Conservation (phyloP, 2,888 invertebrate species). For the Cetonia aurata region DNA sequence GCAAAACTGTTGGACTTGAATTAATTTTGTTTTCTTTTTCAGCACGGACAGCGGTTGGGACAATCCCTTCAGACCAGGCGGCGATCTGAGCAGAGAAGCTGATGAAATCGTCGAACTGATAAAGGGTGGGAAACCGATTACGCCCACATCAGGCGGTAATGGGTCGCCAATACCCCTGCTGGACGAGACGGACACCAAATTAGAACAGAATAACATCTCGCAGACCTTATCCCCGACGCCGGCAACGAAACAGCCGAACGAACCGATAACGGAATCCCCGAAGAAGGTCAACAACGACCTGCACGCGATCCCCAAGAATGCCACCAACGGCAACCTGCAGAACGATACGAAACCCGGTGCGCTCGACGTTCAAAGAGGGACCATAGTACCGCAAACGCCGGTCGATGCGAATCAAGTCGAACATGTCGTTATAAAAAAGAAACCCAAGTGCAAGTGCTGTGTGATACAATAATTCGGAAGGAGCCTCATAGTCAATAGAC, state of each 20-base stretch:
- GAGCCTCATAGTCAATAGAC: slow-evolving; percentile 56
- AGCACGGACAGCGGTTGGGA: slow-evolving; percentile 98
- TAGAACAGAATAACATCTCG: slow-evolving; percentile 44
- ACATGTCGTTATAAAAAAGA: slow-evolving; percentile 94
- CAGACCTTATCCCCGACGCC: slow-evolving; percentile 50
- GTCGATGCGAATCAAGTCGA: slow-evolving; percentile 82
- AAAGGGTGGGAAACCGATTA: slow-evolving; percentile 90
- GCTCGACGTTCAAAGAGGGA: slow-evolving; percentile 79
- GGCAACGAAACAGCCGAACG: slow-evolving; percentile 44
- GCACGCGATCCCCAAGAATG: slow-evolving; percentile 56
- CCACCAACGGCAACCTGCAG: slow-evolving; percentile 62
- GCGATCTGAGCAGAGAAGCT: slow-evolving; percentile 93
- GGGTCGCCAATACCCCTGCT: slow-evolving; percentile 69
- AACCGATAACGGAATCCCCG: slow-evolving; percentile 65
- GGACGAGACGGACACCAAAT: slow-evolving; percentile 67
- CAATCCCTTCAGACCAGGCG: slow-evolving; percentile 97
- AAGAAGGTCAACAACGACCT: slow-evolving; percentile 54
- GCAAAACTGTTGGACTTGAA: not conserved
- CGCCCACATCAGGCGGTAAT: slow-evolving; percentile 74
- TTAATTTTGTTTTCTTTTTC: slow-evolving; percentile 60
- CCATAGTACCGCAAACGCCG: slow-evolving; percentile 81
- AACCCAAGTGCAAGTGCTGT: slow-evolving; percentile 96
- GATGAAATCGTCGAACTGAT: slow-evolving; percentile 96
- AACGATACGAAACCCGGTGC: slow-evolving; percentile 67
- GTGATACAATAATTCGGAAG: slow-evolving; percentile 81